These are phyloP conservation scores for Okapia johnstoni DNA, from an alignment of 2,113 vertebrate species.

Conservation along the genomic window DNA sequence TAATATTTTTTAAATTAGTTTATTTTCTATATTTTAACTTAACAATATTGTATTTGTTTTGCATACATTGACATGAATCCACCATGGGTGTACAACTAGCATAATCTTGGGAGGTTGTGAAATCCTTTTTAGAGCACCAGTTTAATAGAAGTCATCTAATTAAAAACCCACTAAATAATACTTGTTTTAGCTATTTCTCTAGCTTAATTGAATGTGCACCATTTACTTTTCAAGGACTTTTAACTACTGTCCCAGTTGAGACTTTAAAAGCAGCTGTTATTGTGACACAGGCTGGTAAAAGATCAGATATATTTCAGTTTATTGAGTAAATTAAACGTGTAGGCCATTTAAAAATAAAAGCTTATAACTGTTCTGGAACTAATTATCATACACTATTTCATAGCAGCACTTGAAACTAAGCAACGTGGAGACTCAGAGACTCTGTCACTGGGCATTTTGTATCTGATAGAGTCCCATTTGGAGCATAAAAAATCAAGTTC, in stretches of 20 bases:
- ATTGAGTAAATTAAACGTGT: slow-evolving; percentile 63
- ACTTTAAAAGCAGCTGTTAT: slow-evolving; percentile 69
- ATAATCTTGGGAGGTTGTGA: slow-evolving; percentile 29
- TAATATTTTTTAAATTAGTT: too few species aligned
- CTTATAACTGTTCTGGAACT: slow-evolving; percentile 63
- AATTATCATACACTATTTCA: slow-evolving; percentile 70
- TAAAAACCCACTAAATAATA: slow-evolving; percentile 64
- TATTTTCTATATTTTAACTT: too few species aligned
- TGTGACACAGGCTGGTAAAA: slow-evolving; percentile 67
- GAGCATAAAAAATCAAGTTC: neutral
- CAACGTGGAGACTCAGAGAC: slow-evolving; percentile 56
- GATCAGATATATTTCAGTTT: slow-evolving; percentile 68
- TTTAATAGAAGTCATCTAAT: slow-evolving; percentile 63
- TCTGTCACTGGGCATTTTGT: slow-evolving; percentile 58
- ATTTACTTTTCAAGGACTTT: slow-evolving; percentile 79
- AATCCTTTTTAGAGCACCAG: slow-evolving; percentile 30
- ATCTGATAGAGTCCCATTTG: neutral
- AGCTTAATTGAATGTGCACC: slow-evolving; percentile 69
- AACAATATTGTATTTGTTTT: too few species aligned
- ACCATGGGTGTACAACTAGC: neutral
- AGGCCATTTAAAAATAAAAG: slow-evolving; percentile 62
- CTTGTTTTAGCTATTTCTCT: slow-evolving; percentile 64
- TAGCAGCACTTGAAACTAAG: slow-evolving; percentile 69
- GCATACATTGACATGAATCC: too few species aligned
- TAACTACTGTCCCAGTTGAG: slow-evolving; percentile 72